These are phyloP conservation scores for Druceiella hillmani DNA, from an alignment of 2,888 invertebrate genomes.

Conservation along the genomic window DNA sequence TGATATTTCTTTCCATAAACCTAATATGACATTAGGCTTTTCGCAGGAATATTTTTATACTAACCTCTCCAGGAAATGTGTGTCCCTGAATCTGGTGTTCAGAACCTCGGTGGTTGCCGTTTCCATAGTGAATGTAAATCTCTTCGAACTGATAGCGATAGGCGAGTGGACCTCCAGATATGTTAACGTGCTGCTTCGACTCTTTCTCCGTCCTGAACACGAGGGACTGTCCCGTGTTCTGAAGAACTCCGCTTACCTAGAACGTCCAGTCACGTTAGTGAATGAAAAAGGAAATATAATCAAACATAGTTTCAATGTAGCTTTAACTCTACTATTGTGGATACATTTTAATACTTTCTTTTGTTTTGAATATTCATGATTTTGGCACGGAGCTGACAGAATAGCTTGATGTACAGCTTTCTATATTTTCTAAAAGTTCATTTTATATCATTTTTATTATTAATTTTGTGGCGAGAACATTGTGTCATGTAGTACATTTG, in stretches of 20 bases:
- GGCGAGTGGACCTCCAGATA: slow-evolving; percentile 92
- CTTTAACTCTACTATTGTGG: too few species aligned
- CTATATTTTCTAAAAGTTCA: too few species aligned
- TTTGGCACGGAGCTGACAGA: too few species aligned
- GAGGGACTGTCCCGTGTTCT: slow-evolving; percentile 92
- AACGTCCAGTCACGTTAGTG: slow-evolving; percentile 22
- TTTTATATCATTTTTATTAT: too few species aligned
- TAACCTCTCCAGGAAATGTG: slow-evolving; percentile 96
- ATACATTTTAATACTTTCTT: too few species aligned
- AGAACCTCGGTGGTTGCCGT: slow-evolving; percentile 84
- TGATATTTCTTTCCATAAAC: too few species aligned
- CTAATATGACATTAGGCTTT: too few species aligned
- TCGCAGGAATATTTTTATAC: slow-evolving; percentile 28
- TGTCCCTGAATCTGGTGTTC: slow-evolving; percentile 95
- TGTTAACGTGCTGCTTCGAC: slow-evolving; percentile 87
- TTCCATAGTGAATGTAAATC: slow-evolving; percentile 93
- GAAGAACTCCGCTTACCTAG: slow-evolving; percentile 81
- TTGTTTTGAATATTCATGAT: too few species aligned
- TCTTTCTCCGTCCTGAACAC: slow-evolving; percentile 89
- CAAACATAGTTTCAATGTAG: neutral
- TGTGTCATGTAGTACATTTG: too few species aligned
- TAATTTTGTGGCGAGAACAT: too few species aligned
- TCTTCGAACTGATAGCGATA: slow-evolving; percentile 95
- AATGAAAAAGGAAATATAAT: neutral
- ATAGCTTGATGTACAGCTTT: too few species aligned